These are phyloP conservation scores for Sinocyclocheilus grahami DNA, from an alignment of 2,113 vertebrate species.

Conservation along the genomic window DNA sequence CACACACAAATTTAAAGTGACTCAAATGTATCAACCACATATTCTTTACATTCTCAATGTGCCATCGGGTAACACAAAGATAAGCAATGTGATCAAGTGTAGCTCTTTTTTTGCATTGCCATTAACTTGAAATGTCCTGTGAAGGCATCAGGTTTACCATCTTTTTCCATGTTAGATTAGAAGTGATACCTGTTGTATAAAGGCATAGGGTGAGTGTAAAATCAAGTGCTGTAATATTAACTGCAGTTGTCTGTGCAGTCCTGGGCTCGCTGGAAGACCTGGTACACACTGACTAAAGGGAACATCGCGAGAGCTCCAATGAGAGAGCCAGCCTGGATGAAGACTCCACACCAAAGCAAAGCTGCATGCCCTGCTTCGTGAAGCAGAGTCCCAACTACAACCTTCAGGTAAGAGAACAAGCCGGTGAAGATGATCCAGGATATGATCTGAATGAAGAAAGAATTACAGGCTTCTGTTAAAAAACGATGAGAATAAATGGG, in stretches of 20 bases:
- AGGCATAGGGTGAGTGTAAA: slow-evolving; percentile 30
- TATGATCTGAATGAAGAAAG: slow-evolving; percentile 64
- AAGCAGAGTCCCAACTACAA: slow-evolving; percentile 81
- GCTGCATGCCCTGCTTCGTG: slow-evolving; percentile 80
- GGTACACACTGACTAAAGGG: slow-evolving; percentile 82
- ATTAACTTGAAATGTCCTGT: neutral
- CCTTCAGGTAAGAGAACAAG: slow-evolving; percentile 87
- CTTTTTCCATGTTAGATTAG: neutral
- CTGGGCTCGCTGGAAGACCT: slow-evolving; percentile 70
- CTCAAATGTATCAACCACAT: neutral
- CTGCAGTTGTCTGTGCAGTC: slow-evolving; percentile 78
- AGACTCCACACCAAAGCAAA: slow-evolving; percentile 84
- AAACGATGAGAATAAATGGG: neutral
- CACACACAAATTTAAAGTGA: neutral
- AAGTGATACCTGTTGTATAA: neutral
- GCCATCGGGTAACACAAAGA: neutral
- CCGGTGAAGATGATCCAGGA: slow-evolving; percentile 85
- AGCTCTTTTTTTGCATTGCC: neutral
- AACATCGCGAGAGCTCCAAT: slow-evolving; percentile 84
- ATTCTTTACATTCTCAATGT: neutral
- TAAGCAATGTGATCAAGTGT: neutral
- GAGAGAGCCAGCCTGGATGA: slow-evolving; percentile 87
- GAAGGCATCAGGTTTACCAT: neutral
- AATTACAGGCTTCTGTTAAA: neutral
- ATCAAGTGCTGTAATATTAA: neutral